phyloP scores from a whole-genome alignment of 2,888 invertebrate species.

The Choristoneura rosaceana region DNA sequence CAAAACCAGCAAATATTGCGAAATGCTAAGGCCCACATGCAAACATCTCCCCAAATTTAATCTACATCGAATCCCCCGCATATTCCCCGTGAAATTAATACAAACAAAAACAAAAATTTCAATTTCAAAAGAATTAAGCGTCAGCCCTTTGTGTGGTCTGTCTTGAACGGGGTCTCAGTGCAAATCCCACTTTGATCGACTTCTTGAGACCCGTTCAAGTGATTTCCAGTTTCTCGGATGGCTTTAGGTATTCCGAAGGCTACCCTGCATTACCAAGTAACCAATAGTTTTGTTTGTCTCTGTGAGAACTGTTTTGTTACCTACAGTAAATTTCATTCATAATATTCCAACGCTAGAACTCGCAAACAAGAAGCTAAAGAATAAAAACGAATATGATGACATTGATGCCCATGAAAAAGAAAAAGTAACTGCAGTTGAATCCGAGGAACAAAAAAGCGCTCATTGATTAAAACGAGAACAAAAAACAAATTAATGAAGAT shows the following conservation, averaged over 20 bases:
- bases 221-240: conserved; percentile 62
- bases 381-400: background rate
- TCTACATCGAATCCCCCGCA: conserved; percentile 48
- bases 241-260: conserved; percentile 63
- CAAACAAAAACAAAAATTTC: conserved; percentile 78
- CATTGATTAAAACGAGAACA: conserved; percentile 34
- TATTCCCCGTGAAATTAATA: conserved; percentile 66
- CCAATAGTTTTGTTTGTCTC: conserved; percentile 41
- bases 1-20: background rate
- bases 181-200: conserved; percentile 81
- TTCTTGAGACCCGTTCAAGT: conserved; percentile 61
- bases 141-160: conserved; percentile 54
- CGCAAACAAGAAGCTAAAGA: background rate
- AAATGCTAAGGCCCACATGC: conserved; percentile 25
- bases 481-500: conserved; percentile 33
- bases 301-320: conserved; percentile 9
- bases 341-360: background rate
- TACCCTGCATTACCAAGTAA: conserved; percentile 49
- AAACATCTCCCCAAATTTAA: conserved; percentile 32
- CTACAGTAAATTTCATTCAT: background rate
- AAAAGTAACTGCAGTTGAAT: background rate
- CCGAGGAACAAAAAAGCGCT: background rate
- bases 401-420: background rate
- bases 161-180: conserved; percentile 59
- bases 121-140: conserved; percentile 64